Conservation (phyloP, 2,113 vertebrate species). For the Eulacestoma nigropectus region DNA sequence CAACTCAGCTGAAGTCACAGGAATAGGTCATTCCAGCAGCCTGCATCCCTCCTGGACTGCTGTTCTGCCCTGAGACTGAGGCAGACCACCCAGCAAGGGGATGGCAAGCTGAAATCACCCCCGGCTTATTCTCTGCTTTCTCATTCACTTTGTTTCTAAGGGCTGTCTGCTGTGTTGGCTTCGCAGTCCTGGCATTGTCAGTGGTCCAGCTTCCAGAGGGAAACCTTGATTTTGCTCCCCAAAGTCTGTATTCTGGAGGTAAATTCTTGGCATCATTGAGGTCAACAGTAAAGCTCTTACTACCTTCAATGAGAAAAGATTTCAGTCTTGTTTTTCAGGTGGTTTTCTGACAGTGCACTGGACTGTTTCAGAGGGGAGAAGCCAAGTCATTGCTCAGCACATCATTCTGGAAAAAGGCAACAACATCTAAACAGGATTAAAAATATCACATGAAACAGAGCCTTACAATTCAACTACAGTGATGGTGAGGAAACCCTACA, state of each 20-base stretch:
- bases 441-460: neutral
- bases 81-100: neutral
- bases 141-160: neutral
- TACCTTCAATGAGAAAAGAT: neutral
- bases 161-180: neutral
- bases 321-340: neutral
- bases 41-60: neutral
- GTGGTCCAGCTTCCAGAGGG: neutral
- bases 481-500: neutral
- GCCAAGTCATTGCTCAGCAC: neutral
- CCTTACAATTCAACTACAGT: neutral
- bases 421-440: neutral
- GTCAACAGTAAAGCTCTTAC: neutral
- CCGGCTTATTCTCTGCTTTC: neutral
- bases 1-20: neutral
- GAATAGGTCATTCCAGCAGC: neutral
- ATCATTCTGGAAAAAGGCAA: neutral
- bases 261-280: neutral
- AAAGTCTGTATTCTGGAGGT: neutral
- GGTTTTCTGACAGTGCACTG: neutral
- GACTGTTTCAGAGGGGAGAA: neutral
- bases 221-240: neutral
- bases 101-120: neutral
- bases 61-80: neutral
- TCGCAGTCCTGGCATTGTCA: neutral